These are phyloP conservation scores for Apotomis capreana DNA, from an alignment of 2,888 invertebrate species.

Conservation along the genomic window DNA sequence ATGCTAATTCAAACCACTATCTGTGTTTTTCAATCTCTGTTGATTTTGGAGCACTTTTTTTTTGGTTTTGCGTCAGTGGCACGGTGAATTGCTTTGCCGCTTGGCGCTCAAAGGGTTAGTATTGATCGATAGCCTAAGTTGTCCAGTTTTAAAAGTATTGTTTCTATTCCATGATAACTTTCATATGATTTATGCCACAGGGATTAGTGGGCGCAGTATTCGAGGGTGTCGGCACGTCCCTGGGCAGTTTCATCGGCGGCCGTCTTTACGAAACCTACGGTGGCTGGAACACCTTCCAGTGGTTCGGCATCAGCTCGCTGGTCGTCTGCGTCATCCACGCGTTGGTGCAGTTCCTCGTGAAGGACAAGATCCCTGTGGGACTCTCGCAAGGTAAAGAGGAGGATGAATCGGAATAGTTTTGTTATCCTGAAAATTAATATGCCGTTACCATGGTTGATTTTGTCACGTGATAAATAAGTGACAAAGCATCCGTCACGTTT, in stretches of 20 bases:
- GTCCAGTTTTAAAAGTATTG: too few relatives aligned
- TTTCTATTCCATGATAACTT: too few relatives aligned
- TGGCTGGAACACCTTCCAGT: conserved; percentile 87
- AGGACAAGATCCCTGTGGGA: conserved; percentile 52
- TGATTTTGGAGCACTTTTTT: too few relatives aligned
- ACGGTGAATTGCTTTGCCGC: too few relatives aligned
- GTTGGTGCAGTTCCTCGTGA: conserved; percentile 72
- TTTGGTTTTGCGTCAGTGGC: too few relatives aligned
- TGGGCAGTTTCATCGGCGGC: conserved; percentile 92
- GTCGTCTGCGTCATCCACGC: conserved; percentile 84
- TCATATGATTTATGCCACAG: conserved; percentile 64
- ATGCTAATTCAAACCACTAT: too few relatives aligned
- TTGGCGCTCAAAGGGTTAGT: too few relatives aligned
- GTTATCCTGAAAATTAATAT: neutral
- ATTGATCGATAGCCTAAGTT: too few relatives aligned
- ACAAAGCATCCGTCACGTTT: too few relatives aligned
- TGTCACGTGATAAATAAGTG: too few relatives aligned
- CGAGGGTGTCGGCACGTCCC: conserved; percentile 92
- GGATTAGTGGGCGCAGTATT: conserved; percentile 94
- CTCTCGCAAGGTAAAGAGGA: conserved; percentile 67
- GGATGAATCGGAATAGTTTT: neutral
- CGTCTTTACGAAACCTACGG: conserved; percentile 85
- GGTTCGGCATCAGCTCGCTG: conserved; percentile 88
- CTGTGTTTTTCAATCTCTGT: too few relatives aligned
- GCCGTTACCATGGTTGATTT: too few relatives aligned